phyloP scores from a whole-genome alignment of 2,113 vertebrate species.

The Eclectus roratus region DNA sequence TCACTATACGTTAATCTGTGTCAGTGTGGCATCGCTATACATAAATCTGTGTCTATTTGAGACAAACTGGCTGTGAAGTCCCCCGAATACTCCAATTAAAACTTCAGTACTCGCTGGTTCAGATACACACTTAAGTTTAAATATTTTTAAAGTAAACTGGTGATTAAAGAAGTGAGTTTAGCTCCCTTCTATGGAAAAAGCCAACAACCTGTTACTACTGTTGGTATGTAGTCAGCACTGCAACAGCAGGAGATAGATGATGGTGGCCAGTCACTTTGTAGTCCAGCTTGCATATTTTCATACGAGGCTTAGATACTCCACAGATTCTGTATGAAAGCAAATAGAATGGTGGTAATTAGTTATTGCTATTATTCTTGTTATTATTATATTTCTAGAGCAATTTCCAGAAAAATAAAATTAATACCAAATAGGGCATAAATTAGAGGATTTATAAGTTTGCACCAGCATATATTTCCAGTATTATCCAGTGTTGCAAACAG shows the following conservation, averaged over 20 bases:
- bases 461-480: neutral
- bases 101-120: neutral
- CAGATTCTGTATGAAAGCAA: neutral
- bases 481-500: neutral
- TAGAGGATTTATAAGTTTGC: neutral
- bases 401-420: neutral
- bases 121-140: neutral
- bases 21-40: neutral
- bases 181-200: neutral
- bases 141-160: neutral
- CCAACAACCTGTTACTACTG: rapidly evolving
- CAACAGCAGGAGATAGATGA: rapidly evolving
- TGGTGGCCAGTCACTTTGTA: neutral
- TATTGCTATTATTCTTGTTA: neutral
- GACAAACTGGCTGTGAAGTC: neutral
- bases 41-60: neutral
- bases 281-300: neutral
- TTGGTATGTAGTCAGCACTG: neutral
- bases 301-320: neutral
- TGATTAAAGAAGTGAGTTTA: neutral
- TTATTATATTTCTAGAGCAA: neutral
- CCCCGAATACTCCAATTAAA: neutral
- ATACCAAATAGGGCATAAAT: neutral
- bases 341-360: neutral
- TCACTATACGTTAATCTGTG: neutral